phyloP scores from a whole-genome alignment of 2,797 vertebrate genomes.

The Pempheris klunzingeri region DNA sequence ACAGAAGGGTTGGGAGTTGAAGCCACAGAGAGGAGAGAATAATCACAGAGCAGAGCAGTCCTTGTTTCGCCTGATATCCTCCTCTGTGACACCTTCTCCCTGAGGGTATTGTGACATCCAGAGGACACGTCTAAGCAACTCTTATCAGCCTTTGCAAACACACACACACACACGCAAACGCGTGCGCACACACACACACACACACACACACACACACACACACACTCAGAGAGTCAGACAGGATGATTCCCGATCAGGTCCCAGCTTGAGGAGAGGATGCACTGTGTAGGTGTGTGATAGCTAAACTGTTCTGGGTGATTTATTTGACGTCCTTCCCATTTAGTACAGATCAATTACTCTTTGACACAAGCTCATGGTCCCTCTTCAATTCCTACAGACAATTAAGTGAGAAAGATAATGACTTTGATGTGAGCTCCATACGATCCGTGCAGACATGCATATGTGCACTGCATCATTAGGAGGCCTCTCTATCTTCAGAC shows the following conservation, averaged over 20 bases:
- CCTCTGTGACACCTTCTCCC: slow-evolving; percentile 73
- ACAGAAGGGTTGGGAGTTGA: slow-evolving; percentile 15
- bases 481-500: slow-evolving; percentile 50
- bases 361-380: slow-evolving; percentile 9
- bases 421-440: slow-evolving; percentile 15
- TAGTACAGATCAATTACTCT: slow-evolving; percentile 36
- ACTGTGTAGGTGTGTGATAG: slow-evolving; percentile 30
- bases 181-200: slow-evolving; percentile 16
- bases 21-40: slow-evolving; percentile 24
- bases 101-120: slow-evolving; percentile 72
- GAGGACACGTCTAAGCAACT: slow-evolving; percentile 75
- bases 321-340: slow-evolving; percentile 46
- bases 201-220: slow-evolving; percentile 25
- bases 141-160: slow-evolving; percentile 71
- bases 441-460: slow-evolving; percentile 21
- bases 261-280: slow-evolving; percentile 28
- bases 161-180: slow-evolving; percentile 37
- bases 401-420: slow-evolving; percentile 44
- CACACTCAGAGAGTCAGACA: slow-evolving; percentile 18
- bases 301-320: slow-evolving; percentile 46
- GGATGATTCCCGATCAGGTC: slow-evolving; percentile 23
- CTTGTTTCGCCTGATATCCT: slow-evolving; percentile 69
- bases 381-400: slow-evolving; percentile 42
- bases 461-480: slow-evolving; percentile 57
- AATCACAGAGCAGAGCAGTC: slow-evolving; percentile 59